These are phyloP conservation scores for Tetrax tetrax DNA, from an alignment of 2,113 vertebrate genomes.

Conservation along the genomic window DNA sequence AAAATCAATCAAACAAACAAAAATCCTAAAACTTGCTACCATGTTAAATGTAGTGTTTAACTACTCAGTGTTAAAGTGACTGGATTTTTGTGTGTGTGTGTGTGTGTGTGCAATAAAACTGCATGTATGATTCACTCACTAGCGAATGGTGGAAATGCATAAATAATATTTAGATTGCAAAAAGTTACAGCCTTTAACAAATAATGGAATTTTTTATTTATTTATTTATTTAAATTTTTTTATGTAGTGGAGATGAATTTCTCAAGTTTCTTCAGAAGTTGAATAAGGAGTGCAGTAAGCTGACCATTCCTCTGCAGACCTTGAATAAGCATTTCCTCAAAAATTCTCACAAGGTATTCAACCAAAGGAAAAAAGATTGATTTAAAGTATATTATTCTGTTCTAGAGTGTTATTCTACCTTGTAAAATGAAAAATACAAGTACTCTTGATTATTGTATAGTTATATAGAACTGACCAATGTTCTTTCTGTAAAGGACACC, in stretches of 20 bases:
- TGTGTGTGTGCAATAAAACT: background rate
- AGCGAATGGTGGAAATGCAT: background rate
- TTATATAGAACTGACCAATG: background rate
- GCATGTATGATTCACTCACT: background rate
- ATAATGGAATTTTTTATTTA: too few relatives aligned
- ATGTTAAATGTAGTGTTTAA: background rate
- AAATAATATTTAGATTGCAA: background rate
- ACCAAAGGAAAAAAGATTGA: background rate
- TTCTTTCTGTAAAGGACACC: background rate
- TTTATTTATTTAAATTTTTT: too few relatives aligned
- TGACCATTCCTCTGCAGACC: conserved; percentile 83
- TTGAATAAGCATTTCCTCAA: conserved; percentile 80
- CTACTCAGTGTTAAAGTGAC: background rate
- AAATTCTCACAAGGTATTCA: conserved; percentile 85
- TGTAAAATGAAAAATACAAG: background rate
- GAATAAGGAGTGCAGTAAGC: conserved; percentile 84
- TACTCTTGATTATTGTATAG: background rate
- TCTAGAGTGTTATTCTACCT: background rate
- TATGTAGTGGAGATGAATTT: conserved; percentile 89
- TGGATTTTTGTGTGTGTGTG: background rate
- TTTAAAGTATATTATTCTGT: background rate
- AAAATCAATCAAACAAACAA: too few relatives aligned
- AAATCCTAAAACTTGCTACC: background rate
- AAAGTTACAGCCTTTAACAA: background rate
- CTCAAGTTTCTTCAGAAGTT: conserved; percentile 86